Base-by-base conservation (phyloP, 1,140 invertebrate species). In the Bombus difficillimus region DNA sequence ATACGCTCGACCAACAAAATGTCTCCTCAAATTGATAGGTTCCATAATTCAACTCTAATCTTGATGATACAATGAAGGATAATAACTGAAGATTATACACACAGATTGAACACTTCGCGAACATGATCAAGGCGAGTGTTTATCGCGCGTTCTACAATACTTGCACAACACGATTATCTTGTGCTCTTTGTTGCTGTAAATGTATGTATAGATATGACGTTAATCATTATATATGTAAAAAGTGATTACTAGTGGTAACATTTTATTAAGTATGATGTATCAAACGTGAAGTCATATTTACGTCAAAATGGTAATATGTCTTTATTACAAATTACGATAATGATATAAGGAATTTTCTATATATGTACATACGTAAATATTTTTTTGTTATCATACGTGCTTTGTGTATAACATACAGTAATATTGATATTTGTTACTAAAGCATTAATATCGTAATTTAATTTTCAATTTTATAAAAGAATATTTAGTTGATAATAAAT, bases 31-130 rank as follows among this genome's bases (percentile, higher is more conserved):
- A 84, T 62, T 62, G 53, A 84, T 84, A 59, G 75, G 75, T 34
- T 82, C 59, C 47, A 69, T 78, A 47, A 71, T 18, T 83, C 73
- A 57, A 53, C 28, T 57, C 18, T 77, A 66, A 83, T 77, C 62
- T 68, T n/a, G 57, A 57, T 41, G 62, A 83, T 76, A 68, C 59
- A 39, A 74, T 28, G 34, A 72, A 28, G 53, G 53, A 39, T 72
- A 47, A 59, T 39, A 72, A n/a, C 34, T 32, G 41, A 12, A 47
- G 57, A 59, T 62, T 78, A 71, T 59, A 71, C 22, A 22, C 15
- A 28, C n/a, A 34, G 25, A 83, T 66, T 39, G 39, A 64, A 75
- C 69, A 32, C 62, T 57, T 72, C 22, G 47, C 47, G 53, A 81
- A 32, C 47, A 25, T 28, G 32, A 53, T 47, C 25, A 18, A 68